Conservation (phyloP, 2,797 vertebrate species). For the Propithecus deckenii region DNA sequence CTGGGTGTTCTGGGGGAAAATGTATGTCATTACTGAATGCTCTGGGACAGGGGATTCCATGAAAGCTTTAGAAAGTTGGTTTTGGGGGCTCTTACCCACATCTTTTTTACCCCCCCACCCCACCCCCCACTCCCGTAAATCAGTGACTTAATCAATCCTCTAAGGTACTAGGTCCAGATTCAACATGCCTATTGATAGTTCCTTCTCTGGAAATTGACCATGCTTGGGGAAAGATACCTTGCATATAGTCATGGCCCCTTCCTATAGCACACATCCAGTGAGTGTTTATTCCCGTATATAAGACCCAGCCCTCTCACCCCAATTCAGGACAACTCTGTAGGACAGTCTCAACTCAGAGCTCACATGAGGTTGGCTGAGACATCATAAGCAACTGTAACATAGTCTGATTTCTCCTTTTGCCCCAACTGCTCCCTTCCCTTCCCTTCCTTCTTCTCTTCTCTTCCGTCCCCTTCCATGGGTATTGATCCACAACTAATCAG, state of each 20-base stretch:
- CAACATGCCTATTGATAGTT: background rate
- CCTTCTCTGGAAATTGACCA: background rate
- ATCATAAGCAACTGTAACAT: background rate
- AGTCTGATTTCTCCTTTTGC: background rate
- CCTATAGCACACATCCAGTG: background rate
- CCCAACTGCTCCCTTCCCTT: background rate
- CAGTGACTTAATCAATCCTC: background rate
- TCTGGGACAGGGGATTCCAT: background rate
- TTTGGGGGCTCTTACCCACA: background rate
- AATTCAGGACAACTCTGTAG: background rate
- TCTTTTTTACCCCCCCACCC: background rate
- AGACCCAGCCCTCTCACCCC: accelerated
- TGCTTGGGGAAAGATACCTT: background rate
- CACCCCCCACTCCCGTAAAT: too few species aligned
- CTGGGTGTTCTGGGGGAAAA: background rate
- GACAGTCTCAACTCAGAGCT: background rate
- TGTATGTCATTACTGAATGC: background rate
- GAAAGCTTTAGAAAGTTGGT: background rate
- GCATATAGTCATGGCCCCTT: background rate
- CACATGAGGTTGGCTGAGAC: background rate
- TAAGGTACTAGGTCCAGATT: background rate
- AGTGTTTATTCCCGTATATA: background rate
- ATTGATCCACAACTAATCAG: background rate
- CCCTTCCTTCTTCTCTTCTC: background rate
- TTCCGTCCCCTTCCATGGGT: background rate